phyloP scores from a whole-genome alignment of 2,888 invertebrate genomes.

The Alloplasta piceator region DNA sequence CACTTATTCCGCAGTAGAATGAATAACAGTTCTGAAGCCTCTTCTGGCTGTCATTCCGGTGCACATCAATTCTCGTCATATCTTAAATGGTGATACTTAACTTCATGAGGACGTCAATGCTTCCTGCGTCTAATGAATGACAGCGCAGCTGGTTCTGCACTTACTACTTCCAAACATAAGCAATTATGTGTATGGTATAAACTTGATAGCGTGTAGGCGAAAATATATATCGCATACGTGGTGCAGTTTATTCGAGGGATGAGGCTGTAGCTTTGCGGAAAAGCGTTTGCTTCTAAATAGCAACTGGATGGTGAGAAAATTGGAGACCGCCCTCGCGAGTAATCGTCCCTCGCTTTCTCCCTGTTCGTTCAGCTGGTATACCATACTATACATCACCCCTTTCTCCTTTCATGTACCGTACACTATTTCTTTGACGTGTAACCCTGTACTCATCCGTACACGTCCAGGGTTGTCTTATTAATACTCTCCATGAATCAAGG shows the following conservation, averaged over 20 bases:
- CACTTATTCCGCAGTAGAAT: too few species aligned
- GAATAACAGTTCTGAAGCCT: too few species aligned
- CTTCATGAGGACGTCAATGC: too few species aligned
- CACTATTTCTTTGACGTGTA: slow-evolving; percentile 36
- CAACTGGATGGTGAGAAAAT: slow-evolving; percentile 52
- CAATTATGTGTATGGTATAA: too few species aligned
- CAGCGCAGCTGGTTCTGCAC: too few species aligned
- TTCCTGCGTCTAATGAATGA: too few species aligned
- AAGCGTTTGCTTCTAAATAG: slow-evolving; percentile 43
- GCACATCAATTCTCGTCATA: too few species aligned
- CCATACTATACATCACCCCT: slow-evolving; percentile 32
- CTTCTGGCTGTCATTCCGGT: too few species aligned
- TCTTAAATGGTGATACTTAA: too few species aligned
- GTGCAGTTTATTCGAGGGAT: slow-evolving; percentile 12
- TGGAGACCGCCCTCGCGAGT: slow-evolving; percentile 47
- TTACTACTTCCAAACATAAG: too few species aligned
- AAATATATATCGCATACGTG: slow-evolving; percentile 27
- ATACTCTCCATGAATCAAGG: slow-evolving; percentile 56
- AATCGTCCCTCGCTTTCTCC: slow-evolving; percentile 42
- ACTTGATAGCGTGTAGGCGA: slow-evolving; percentile 7
- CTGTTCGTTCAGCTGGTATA: slow-evolving; percentile 34
- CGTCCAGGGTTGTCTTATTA: slow-evolving; percentile 56
- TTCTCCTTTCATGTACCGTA: slow-evolving; percentile 3
- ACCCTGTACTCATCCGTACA: slow-evolving; percentile 42
- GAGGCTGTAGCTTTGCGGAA: slow-evolving; percentile 29